A percentile compares a stretch with the other conserved stretches of the same genome.
Evolutionary conservation across 2,797 vertebrate species (phyloP).

Genomic region (Australoheros facetus): DNA sequence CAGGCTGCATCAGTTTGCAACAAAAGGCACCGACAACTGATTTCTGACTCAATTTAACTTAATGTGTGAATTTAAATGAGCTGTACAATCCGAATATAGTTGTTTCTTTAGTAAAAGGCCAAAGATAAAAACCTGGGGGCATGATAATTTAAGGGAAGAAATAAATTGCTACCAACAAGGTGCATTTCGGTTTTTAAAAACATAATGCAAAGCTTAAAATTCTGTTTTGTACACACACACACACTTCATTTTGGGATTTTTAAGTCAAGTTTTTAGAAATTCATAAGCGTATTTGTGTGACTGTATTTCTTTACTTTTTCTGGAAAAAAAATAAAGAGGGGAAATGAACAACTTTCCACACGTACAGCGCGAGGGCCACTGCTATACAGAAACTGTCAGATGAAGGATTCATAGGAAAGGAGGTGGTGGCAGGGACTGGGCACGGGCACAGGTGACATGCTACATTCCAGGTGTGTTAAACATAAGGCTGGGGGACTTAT

Average conservation of each 20-base stretch:
- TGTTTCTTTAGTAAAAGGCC: no score
- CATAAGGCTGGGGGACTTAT: not conserved
- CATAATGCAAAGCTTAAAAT: no score
- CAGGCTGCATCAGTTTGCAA: not conserved
- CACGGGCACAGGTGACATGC: not conserved
- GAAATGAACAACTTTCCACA: no score
- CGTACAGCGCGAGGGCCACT: not conserved
- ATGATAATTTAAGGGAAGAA: no score
- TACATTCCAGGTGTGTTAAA: not conserved
- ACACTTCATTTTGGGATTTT: not conserved
- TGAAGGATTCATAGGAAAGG: not conserved
- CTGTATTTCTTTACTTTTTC: not conserved
- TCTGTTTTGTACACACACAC: not conserved
- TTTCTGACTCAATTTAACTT: not conserved
- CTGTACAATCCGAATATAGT: not conserved
- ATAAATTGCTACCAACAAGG: no score
- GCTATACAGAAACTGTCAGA: not conserved
- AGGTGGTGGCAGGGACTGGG: not conserved
- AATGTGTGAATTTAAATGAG: not conserved
- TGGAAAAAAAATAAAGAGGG: no score
- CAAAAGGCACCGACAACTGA: not conserved
- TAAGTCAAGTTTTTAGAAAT: not conserved
- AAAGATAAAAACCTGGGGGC: no score
- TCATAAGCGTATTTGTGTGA: not conserved
- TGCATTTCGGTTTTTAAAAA: not conserved